Base-by-base conservation (phyloP, 2,888 invertebrate species). In the Mantis religiosa region DNA sequence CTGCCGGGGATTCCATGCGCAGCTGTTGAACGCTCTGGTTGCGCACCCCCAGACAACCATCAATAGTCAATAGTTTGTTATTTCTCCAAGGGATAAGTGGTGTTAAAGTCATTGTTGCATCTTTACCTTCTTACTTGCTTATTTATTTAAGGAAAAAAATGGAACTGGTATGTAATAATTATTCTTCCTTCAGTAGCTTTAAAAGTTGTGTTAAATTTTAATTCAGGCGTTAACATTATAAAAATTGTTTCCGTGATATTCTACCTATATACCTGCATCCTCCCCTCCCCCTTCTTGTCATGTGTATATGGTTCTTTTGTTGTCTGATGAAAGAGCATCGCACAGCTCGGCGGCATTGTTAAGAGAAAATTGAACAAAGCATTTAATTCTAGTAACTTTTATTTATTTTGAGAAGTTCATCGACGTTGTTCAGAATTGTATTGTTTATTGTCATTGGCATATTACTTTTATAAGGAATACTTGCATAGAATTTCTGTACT, bases 31-130 rank as follows among this genome's bases (percentile, higher is more conserved):
- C 84, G 54, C 88, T 88, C 86, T 87, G 83, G 25, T n/a, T 87
- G 85, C 89, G 89, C 89, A 88, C 82, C 82, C 81, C 82, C 83
- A 81, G 88, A 34, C 34, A 34, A 86, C 82, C 82, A 47, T 83
- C 28, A 28, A 47, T 71, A 82, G 84, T 89, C 89, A 89, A 88
- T 89, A 85, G 89, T 82, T 89, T 88, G 54, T 54, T 86, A 81
- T 82, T 89, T 41, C n/a, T 82, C 20, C 6, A 81, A 25, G 85
- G 85, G 82, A 84, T 30, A 85, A 47, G 85, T 54, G 27, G 84
- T 28, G 54, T 82, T 34, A 14, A 85, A 85, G 28, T 83, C 28
- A 83, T 83, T 83, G 83, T 28, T 20, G 20, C 28, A 34, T 30
- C 54, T 71, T 71, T 71, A 25, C 2, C 54, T 71, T 71, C 54